phyloP scores from a whole-genome alignment of 1,140 invertebrate genomes.

The Sitophilus oryzae region DNA sequence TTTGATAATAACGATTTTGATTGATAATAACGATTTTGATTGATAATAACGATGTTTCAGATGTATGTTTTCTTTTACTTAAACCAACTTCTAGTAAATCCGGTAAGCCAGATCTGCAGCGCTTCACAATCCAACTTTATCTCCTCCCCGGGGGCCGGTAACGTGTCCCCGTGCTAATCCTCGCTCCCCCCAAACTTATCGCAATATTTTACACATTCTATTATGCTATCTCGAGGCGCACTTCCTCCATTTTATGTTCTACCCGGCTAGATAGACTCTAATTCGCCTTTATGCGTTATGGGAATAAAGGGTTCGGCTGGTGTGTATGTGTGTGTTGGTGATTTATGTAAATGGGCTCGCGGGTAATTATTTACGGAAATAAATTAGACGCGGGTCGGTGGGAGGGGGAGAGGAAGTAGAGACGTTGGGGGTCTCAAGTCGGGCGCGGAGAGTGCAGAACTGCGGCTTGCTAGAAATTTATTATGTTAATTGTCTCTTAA shows the following conservation, averaged over 20 bases:
- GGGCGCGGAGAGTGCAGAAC: background rate
- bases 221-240: slow-evolving; percentile 22
- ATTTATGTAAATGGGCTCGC: slow-evolving; percentile 22
- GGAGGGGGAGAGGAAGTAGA: background rate
- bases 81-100: too few relatives aligned
- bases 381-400: slow-evolving; percentile 12
- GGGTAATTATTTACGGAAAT: slow-evolving; percentile 24
- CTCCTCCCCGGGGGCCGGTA: slow-evolving; percentile 6
- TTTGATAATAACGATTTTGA: too few relatives aligned
- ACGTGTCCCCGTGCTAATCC: slow-evolving; percentile 13
- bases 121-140: too few relatives aligned
- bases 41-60: too few relatives aligned
- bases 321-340: slow-evolving; percentile 19
- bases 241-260: slow-evolving; percentile 22
- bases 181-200: slow-evolving; percentile 15
- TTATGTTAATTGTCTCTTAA: too few relatives aligned
- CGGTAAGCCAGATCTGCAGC: too few relatives aligned
- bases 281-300: slow-evolving; percentile 21
- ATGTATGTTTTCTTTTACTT: too few relatives aligned
- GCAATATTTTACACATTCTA: slow-evolving; percentile 25
- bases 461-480: too few relatives aligned
- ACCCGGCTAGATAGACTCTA: slow-evolving; percentile 19
- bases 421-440: background rate
- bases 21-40: too few relatives aligned
- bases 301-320: slow-evolving; percentile 21